These are phyloP conservation scores for Spatulosminthurus flaviceps DNA, from an alignment of 2,888 invertebrate genomes.

Conservation along the genomic window DNA sequence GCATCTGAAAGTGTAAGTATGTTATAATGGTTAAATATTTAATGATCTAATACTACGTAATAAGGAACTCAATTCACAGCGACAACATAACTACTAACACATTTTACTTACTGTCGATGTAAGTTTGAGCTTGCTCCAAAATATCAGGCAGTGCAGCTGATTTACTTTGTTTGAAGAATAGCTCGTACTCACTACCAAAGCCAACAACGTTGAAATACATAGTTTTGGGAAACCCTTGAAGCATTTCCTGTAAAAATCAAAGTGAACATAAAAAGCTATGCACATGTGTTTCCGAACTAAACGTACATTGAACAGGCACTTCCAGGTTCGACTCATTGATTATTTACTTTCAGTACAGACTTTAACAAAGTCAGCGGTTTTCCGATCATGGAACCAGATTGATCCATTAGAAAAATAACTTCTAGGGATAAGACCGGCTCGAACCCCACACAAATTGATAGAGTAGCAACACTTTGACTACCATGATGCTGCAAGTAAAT, in stretches of 20 bases:
- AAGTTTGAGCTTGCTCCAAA: slow-evolving; percentile 11
- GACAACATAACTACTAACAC: neutral
- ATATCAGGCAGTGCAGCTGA: neutral
- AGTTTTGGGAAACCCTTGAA: neutral
- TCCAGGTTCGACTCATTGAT: too few species aligned
- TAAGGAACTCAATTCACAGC: neutral
- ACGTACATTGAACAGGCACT: too few species aligned
- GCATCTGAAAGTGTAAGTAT: neutral
- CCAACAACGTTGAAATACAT: neutral
- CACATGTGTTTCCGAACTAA: too few species aligned
- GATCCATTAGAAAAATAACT: slow-evolving; percentile 7
- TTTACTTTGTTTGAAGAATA: slow-evolving; percentile 12
- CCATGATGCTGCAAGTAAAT: neutral
- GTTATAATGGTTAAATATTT: neutral
- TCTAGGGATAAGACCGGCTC: neutral
- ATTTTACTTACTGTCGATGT: slow-evolving; percentile 19
- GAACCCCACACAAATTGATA: neutral
- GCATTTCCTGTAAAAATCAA: too few species aligned
- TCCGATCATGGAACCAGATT: slow-evolving; percentile 21
- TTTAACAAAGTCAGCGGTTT: neutral
- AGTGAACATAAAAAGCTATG: too few species aligned
- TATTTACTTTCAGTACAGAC: slow-evolving; percentile 7
- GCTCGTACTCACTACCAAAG: slow-evolving; percentile 16
- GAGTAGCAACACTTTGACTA: neutral
- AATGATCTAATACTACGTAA: neutral